Evolutionary conservation across 1,140 invertebrate genomes (phyloP), one percentile per base, ranked within the genome.

Genomic region (Formica selysi): DNA sequence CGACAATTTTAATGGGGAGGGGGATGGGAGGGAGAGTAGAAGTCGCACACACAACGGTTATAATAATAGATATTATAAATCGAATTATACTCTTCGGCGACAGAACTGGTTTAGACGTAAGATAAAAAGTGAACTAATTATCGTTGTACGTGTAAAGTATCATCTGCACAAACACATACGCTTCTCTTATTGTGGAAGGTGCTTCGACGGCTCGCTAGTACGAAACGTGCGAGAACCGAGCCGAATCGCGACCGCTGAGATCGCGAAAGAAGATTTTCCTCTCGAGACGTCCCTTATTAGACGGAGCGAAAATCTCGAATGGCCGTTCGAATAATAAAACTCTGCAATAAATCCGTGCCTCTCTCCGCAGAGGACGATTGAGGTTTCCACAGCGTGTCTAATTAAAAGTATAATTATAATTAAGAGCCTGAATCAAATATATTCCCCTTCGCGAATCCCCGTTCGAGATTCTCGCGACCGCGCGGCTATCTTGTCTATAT

Each of bases 131-230:
- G 48, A 59, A 59, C 51, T 88, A 90, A 90, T 83, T 44, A 83
- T 89, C 80, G 76, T 90, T 87, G 51, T 81, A 83, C 62, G 70
- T 90, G 85, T 89, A 90, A 84, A 86, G 64, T 86, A 87, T 86
- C 80, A 64, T 83, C 89, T 89, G 88, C 41, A 80, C 85, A 86
- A 91, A 91, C 86, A 81, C 85, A 91, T 92, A 92, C 91, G 91
- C 91, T 92, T 92, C 88, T 88, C 48, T 87, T 87, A 87, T 83
- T 84, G 89, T 91, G 86, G 86, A 85, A 90, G 86, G 85, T 89
- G 89, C 85, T 91, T 91, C 86, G 71, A 64, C 38, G 83, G 70
- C 48, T 74, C 59, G 68, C 87, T 83, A 36, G 87, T 80, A 87
- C 85, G 78, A 84, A 64, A 67, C 44, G 48, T 32, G 48, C 44